Conservation (phyloP, 2,888 invertebrate species). For the Pseudoips prasinana region DNA sequence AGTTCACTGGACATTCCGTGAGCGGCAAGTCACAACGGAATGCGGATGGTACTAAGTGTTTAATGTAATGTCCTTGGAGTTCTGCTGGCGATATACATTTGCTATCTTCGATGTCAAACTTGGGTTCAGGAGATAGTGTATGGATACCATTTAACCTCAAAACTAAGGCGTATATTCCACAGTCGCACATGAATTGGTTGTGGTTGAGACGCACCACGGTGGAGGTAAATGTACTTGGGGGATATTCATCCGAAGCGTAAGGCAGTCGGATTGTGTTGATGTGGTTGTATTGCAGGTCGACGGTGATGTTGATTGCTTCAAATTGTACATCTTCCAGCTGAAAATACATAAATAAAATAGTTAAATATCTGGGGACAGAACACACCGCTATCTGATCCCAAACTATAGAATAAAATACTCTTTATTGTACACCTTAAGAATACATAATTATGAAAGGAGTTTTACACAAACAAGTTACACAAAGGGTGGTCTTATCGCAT, state of each 20-base stretch:
- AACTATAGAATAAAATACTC: no score
- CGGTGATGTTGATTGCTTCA: not conserved
- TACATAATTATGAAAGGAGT: constrained; percentile 15
- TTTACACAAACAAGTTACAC: no score
- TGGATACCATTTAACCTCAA: no score
- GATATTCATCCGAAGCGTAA: not conserved
- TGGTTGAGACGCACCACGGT: constrained; percentile 22
- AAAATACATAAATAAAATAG: constrained; percentile 3
- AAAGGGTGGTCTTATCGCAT: no score
- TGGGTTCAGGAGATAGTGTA: no score
- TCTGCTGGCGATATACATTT: no score
- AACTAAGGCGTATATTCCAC: constrained; percentile 31
- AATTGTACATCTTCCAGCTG: constrained; percentile 16
- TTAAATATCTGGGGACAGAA: not conserved
- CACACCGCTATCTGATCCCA: constrained; percentile 19
- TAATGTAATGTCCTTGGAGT: no score
- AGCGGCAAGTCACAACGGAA: no score
- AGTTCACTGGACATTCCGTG: no score
- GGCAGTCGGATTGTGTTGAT: constrained; percentile 22
- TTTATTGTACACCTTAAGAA: no score
- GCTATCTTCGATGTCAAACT: no score
- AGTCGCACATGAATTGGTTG: constrained; percentile 49
- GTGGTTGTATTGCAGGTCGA: constrained; percentile 39
- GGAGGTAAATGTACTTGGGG: not conserved
- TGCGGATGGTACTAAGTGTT: no score